Base-by-base conservation (phyloP, 2,113 vertebrate genomes). In the Oryzias celebensis region DNA sequence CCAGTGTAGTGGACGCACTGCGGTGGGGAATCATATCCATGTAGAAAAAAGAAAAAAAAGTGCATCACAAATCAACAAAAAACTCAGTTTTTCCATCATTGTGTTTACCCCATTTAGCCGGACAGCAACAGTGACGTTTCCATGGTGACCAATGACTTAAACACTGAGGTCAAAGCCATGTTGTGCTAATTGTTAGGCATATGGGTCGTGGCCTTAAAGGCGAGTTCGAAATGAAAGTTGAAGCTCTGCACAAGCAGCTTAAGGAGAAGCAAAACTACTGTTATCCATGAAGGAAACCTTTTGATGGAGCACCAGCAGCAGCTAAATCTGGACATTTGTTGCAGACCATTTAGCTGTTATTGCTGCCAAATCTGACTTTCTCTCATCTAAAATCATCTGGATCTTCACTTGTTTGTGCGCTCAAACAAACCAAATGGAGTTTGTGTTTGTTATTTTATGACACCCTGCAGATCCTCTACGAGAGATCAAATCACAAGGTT, bases 121-220 rank as follows among this genome's bases (percentile, higher is more conserved):
- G 26, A 31, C 58, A 43, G 22, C 23, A 51, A 68, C 52, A 22
- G 44, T 58, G 14, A 16, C n/a, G 82, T 90, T 90, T 75, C 82
- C 84, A 88, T 86, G 85, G 88, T 83, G 80, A 80, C 8, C 52
- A 8, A 20, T 58, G 47, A 41, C 49, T 59, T 61, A 65, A 58
- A 81, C 51, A 64, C 58, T 52, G 41, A 2, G 7, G 36, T 68
- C 65, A 72, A 69, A 63, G 68, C 65, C 46, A 56, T 52, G n/a
- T 10, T 73, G 20, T 20, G 18, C 41, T 58, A 22, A 63, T 62
- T 68, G 64, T 52, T 36, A 67, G 47, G 45, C 24, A 15, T 52
- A 59, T 66, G 36, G 66, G 2, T 56, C 4, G 6, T n/a, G 43
- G 50, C 79, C 60, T 65, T 67, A 51, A 10, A 52, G 17, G 53